Conservation (phyloP, 1,140 invertebrate genomes). For the Heliconius eleuchia region DNA sequence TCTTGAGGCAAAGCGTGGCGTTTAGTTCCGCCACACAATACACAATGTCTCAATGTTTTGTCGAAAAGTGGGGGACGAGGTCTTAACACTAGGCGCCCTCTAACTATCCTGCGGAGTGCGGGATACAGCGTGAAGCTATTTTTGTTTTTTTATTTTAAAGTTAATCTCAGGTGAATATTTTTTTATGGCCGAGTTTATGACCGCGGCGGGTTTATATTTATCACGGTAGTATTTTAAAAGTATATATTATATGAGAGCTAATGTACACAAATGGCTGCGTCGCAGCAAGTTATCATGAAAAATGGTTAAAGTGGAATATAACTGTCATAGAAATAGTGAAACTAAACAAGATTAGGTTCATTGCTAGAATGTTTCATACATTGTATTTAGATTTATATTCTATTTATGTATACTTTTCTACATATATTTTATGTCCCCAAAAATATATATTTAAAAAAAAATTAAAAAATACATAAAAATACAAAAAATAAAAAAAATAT, state of each 20-base stretch:
- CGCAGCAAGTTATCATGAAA: background rate
- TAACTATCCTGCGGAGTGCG: too few relatives aligned
- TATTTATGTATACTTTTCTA: background rate
- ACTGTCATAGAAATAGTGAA: background rate
- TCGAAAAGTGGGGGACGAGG: too few relatives aligned
- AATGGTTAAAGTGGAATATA: background rate
- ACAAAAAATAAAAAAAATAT: background rate
- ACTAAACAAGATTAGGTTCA: background rate
- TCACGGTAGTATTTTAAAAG: constrained; percentile 66
- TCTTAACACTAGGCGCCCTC: too few relatives aligned
- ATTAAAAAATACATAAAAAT: too few relatives aligned
- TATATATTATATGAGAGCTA: constrained; percentile 60
- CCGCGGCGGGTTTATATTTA: constrained; percentile 56
- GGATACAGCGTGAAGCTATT: too few relatives aligned
- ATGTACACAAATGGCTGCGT: background rate
- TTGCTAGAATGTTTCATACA: background rate
- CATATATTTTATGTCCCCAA: background rate
- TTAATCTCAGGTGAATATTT: constrained; percentile 42
- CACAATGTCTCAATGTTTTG: too few relatives aligned
- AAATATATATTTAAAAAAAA: too few relatives aligned
- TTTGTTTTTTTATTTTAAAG: constrained; percentile 46
- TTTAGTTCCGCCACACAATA: too few relatives aligned
- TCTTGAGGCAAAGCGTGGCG: too few relatives aligned
- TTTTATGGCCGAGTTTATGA: constrained; percentile 64
- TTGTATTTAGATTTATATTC: background rate